Evolutionary conservation across 2,113 vertebrate genomes (phyloP), one percentile per base, ranked within the genome.

Genomic region (Camarhynchus parvulus): DNA sequence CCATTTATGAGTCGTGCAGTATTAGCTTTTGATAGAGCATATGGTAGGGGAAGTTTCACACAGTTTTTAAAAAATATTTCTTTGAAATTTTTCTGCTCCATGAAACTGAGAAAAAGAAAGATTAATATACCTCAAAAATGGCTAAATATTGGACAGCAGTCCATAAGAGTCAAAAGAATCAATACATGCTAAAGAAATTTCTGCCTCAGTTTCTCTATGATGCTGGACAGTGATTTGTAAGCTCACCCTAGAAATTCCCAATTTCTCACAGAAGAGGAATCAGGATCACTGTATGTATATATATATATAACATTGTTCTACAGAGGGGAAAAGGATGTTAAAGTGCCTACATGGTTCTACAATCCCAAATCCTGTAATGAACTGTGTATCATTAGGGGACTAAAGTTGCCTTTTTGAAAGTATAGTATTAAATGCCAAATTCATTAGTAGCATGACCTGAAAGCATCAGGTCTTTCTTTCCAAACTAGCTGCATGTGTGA

Each of bases 371-470:
- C n/a, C 31, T n/a, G 18, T 85, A 86, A 89, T 63, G 64, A 66
- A 49, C 21, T 13, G 18, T 53, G 10, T 25, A 70, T 55, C 68
- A 22, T 8, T 21, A 30, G 11, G 41, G 10, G 17, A 8, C 52
- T 83, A 63, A 56, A 73, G 37, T 2, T 66, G 18, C n/a, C 47
- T 62, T 88, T 92, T 42, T 50, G 30, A 74, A 93, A 93, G 41
- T 50, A 41, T 6, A 9, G 37, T 12, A 30, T 63, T 68, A 89
- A 84, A 92, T 53, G 75, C 95, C 94, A 89, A 83, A 64, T 83
- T 96, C 86, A 58, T 89, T 84, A 90, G 52, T 35, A 58, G 78
- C 67, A 62, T 37, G 83, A 70, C 89, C 83, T 49, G 53, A 96
- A 91, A 92, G 91, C 80, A 81, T 46, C 79, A 50, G 83, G 83